phyloP scores from a whole-genome alignment of 2,797 vertebrate species.

The Sebastes jordani region DNA sequence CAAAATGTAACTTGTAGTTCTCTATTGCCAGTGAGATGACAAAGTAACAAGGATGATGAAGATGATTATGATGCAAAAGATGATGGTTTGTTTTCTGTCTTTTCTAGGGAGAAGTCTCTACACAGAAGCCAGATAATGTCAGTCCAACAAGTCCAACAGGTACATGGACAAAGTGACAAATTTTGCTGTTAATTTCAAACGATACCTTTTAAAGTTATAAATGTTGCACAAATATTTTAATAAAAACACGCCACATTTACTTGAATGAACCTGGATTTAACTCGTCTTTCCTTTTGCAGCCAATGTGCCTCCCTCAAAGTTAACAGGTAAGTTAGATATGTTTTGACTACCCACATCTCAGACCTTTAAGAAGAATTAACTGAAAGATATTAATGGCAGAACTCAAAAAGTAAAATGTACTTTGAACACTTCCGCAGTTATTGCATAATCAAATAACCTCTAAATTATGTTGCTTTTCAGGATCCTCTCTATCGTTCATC shows the following conservation, averaged over 20 bases:
- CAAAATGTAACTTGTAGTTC: background rate
- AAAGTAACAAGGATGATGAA: background rate
- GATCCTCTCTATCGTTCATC: slow-evolving; percentile 46
- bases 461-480: slow-evolving; percentile 32
- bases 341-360: background rate
- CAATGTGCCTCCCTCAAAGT: background rate
- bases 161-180: background rate
- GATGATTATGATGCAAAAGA: background rate
- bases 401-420: background rate
- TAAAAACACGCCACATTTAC: background rate
- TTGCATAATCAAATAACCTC: background rate
- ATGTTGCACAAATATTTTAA: background rate
- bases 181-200: background rate
- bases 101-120: slow-evolving; percentile 15
- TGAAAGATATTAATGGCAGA: background rate
- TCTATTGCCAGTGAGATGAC: no score
- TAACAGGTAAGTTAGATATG: slow-evolving; percentile 2
- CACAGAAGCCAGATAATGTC: background rate
- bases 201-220: background rate
- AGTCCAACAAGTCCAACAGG: slow-evolving; percentile 33
- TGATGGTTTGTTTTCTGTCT: background rate
- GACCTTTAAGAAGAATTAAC: background rate
- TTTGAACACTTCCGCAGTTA: background rate
- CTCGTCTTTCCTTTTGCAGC: background rate
- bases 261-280: background rate